Base-by-base conservation (phyloP, 2,113 vertebrate species). In the Phyllostomus discolor region DNA sequence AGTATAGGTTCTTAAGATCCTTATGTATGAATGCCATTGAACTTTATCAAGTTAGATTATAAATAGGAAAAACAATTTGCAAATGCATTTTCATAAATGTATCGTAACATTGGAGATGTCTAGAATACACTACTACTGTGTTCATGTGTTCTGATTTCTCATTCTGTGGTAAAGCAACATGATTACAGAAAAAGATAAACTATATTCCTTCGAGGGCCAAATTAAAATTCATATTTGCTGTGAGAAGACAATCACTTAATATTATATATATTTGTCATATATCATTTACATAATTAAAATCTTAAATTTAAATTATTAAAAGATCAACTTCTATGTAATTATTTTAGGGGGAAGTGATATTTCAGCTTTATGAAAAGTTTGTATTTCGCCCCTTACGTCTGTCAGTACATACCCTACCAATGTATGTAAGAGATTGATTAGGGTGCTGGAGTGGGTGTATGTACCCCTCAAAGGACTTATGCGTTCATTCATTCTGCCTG, bases 171-270 rank as follows among this genome's bases (percentile, higher is more conserved):
- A 70, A 52, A 59, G 19, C 43, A 88, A 14, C 22, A 16, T 75
- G 48, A 52, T 85, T 70, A 48, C 89, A 26, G 64, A 70, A 17
- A 94, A 95, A 90, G 20, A 64, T 66, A 91, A 92, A 43, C 66
- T 59, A 4, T 75, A 52, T 87, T 48, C 62, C 76, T 72, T 64
- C 46, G 90, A 38, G 38, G 76, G n/a, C 43, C 73, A 87, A 84
- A 75, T 64, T 78, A 78, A 90, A 95, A 75, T 90, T 84, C 20
- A 8, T 66, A 43, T 84, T 70, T 90, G 35, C 84, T 38, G 1
- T 83, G 75, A 83, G 24, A 31, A 90, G 64, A 90, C 15, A 80
- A 22, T 95, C 46, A 90, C n/a, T 86, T 86, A 86, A 54, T 91
- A 79, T 62, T 78, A 16, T 46, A 38, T 57, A 38, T 78, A 73